Evolutionary conservation across 2,888 invertebrate species (phyloP).

Genomic region (Lithophane ornitopus): DNA sequence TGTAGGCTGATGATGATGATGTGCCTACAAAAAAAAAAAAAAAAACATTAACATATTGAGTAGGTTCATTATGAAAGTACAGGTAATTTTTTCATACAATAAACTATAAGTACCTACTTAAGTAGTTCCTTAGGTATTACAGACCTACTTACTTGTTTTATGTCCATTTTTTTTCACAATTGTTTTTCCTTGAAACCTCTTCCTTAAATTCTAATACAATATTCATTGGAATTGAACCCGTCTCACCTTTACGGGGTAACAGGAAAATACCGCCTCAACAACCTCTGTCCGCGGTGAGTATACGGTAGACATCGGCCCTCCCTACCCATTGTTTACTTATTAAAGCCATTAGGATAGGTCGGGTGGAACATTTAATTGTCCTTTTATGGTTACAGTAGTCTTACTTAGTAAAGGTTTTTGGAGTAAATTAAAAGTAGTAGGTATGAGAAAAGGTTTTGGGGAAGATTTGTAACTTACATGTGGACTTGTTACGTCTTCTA

Average conservation of each 20-base stretch:
- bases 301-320: slow-evolving; percentile 36
- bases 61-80: not conserved
- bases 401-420: slow-evolving; percentile 27
- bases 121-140: not conserved
- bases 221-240: slow-evolving; percentile 28
- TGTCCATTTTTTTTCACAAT: too few species aligned
- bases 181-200: not conserved
- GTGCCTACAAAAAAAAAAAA: too few species aligned
- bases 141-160: too few species aligned
- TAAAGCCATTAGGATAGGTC: slow-evolving; percentile 65
- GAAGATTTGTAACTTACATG: slow-evolving; percentile 26
- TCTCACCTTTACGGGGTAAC: slow-evolving; percentile 17
- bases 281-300: slow-evolving; percentile 10
- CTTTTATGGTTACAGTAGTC: slow-evolving; percentile 38
- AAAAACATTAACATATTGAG: too few species aligned
- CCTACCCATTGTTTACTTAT: slow-evolving; percentile 71
- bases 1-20: too few species aligned
- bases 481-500: not conserved
- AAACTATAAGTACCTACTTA: too few species aligned
- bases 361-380: slow-evolving; percentile 58
- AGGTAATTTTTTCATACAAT: not conserved
- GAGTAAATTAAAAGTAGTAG: slow-evolving; percentile 18
- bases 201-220: slow-evolving; percentile 17
- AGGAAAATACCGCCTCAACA: slow-evolving; percentile 30
- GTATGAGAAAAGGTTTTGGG: slow-evolving; percentile 18